Base-by-base conservation (phyloP, 2,113 vertebrate genomes). In the Smithornis capensis region DNA sequence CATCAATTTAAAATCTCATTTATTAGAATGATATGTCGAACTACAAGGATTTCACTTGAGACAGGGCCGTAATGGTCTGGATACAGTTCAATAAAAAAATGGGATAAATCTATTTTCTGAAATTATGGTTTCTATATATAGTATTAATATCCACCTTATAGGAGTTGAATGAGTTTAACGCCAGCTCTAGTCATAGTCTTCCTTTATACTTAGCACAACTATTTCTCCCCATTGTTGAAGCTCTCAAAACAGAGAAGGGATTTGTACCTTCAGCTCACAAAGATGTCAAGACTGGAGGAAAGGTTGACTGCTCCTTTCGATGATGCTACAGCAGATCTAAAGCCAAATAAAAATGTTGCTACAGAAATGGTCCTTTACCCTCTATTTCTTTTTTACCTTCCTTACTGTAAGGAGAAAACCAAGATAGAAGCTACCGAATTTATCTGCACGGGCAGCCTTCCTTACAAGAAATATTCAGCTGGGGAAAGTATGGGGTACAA, bases 101-200 rank as follows among this genome's bases (percentile, higher is more conserved):
- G 31, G 88, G 73, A 64, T 94, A 76, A 97, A 91, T 25, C n/a
- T 77, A 53, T 96, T 95, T 76, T 84, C 42, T 76, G 92, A 93
- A 95, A 83, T 76, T 15, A 42, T 78, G 24, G 5, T 91, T 82
- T 65, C 60, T 91, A 18, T 45, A 55, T 63, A 15, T 70, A 45
- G 25, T 64, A 21, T 57, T 95, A 50, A 74, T 55, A 60, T 67
- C 50, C 31, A 22, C 12, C 5, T 50, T 75, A 28, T 37, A 37
- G 67, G 84, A 37, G 10, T 10, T 29, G 83, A 84, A 88, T 83
- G 3, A 37, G 38, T 91, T 92, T 88, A 44, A 42, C 50, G 19
- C 4, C 37, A 62, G 8, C 25, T 59, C 40, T 57, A 79, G 67
- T 19, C 59, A 19, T 64, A 23, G 11, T 77, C 14, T 80, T 79